phyloP scores from a whole-genome alignment of 2,888 invertebrate genomes.

The Ceriagrion tenellum region DNA sequence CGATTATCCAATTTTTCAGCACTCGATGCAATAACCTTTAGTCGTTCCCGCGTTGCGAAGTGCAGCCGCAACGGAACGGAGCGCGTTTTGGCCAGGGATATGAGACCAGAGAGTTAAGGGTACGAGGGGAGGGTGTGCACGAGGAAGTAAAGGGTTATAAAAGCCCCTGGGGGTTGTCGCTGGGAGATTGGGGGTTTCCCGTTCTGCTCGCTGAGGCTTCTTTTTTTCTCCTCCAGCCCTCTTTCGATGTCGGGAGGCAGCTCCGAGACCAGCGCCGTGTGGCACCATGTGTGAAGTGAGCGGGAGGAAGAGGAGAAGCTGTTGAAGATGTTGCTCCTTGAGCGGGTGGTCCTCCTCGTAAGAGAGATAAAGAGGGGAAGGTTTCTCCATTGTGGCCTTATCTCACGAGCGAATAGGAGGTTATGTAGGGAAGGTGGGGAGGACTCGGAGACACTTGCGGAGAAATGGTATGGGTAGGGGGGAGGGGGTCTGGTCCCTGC shows the following conservation, averaged over 20 bases:
- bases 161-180: not conserved
- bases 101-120: not conserved
- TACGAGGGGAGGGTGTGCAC: not conserved
- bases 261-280: not conserved
- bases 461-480: not conserved
- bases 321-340: not conserved
- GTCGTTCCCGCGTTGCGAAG: not conserved
- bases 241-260: not conserved
- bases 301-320: not conserved
- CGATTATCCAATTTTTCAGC: not conserved
- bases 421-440: not conserved
- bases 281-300: not conserved
- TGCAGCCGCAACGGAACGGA: not conserved
- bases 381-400: not conserved
- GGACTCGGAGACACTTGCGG: not conserved
- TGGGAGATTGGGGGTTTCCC: not conserved
- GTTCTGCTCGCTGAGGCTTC: not conserved
- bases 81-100: not conserved
- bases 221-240: not conserved
- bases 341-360: not conserved
- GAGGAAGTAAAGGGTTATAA: not conserved
- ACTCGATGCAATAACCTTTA: not conserved
- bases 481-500: not conserved
- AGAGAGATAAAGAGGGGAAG: not conserved
- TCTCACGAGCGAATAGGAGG: not conserved